Percentiles rank a stretch among this genome's conserved stretches.
Conservation (phyloP, 2,797 vertebrate species). For the Squalus acanthias region DNA sequence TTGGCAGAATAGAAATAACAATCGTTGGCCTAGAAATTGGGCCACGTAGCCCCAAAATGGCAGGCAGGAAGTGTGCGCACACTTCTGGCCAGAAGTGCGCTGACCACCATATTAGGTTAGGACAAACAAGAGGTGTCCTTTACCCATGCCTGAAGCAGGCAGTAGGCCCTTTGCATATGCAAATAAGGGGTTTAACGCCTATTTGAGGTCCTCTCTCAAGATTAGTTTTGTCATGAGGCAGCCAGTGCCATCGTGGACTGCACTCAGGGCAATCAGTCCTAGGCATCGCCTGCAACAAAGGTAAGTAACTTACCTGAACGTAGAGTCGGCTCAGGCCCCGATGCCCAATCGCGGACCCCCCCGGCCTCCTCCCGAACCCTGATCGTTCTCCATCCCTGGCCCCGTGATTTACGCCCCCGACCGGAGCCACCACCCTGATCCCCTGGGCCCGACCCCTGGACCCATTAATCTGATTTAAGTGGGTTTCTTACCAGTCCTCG, state of each 20-base stretch:
- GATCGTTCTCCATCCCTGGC: too few species aligned
- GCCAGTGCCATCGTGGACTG: not conserved
- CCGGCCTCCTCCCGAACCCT: too few species aligned
- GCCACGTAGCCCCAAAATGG: not conserved
- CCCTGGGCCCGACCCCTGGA: too few species aligned
- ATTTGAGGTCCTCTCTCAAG: not conserved
- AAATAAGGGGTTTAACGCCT: not conserved
- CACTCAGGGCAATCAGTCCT: not conserved
- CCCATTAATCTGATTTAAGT: too few species aligned
- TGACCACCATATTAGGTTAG: not conserved
- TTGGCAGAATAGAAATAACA: not conserved
- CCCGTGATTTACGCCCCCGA: too few species aligned
- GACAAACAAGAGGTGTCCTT: not conserved
- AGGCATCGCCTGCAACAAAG: not conserved
- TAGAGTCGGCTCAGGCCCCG: too few species aligned
- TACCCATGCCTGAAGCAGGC: too few species aligned
- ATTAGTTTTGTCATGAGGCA: not conserved
- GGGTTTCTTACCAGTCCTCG: too few species aligned
- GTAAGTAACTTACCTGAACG: too few species aligned
- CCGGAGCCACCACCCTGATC: too few species aligned
- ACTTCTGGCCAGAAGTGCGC: not conserved
- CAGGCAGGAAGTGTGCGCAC: not conserved
- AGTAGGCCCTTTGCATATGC: not conserved
- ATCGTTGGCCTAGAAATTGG: not conserved
- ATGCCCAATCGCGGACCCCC: too few species aligned